These are phyloP conservation scores for Nomia melanderi DNA, from an alignment of 1,140 invertebrate genomes.

Conservation along the genomic window DNA sequence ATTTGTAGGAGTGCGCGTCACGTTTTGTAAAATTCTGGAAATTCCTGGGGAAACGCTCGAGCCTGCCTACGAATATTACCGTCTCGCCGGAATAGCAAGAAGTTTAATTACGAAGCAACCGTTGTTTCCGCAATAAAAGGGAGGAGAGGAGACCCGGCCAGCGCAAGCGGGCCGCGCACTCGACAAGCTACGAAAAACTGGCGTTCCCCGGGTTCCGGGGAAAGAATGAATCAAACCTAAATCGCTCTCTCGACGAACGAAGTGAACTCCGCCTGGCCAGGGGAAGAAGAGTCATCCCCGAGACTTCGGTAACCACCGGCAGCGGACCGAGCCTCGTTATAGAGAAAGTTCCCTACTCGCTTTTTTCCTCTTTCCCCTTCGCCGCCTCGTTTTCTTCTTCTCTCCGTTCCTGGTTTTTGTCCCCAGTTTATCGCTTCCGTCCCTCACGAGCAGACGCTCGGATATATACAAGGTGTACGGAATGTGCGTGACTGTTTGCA, in stretches of 20 bases:
- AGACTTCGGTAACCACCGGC: slow-evolving; percentile 9
- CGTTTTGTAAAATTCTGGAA: not conserved
- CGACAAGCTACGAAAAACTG: not conserved
- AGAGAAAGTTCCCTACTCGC: slow-evolving; percentile 20
- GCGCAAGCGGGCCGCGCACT: not conserved
- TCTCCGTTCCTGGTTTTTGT: slow-evolving; percentile 25
- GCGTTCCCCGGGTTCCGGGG: too few relatives aligned
- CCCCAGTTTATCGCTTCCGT: slow-evolving; percentile 53
- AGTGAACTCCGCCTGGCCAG: slow-evolving; percentile 1
- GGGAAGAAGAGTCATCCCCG: slow-evolving; percentile 2
- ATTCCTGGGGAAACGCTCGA: not conserved
- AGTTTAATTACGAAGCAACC: slow-evolving; percentile 3
- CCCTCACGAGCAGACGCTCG: slow-evolving; percentile 33
- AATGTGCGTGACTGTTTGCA: slow-evolving; percentile 6
- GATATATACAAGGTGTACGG: too few relatives aligned
- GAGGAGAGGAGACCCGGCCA: not conserved
- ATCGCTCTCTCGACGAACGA: slow-evolving; percentile 8
- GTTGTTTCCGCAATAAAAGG: not conserved
- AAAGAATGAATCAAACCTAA: slow-evolving; percentile 2
- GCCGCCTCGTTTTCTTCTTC: slow-evolving; percentile 19
- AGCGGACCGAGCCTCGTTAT: slow-evolving; percentile 2
- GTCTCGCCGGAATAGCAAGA: not conserved
- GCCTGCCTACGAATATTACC: not conserved
- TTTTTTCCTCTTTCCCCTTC: not conserved
- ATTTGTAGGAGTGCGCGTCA: too few relatives aligned